Evolutionary conservation across 2,797 vertebrate species (phyloP).

Genomic region (Sebastes baramenuke): DNA sequence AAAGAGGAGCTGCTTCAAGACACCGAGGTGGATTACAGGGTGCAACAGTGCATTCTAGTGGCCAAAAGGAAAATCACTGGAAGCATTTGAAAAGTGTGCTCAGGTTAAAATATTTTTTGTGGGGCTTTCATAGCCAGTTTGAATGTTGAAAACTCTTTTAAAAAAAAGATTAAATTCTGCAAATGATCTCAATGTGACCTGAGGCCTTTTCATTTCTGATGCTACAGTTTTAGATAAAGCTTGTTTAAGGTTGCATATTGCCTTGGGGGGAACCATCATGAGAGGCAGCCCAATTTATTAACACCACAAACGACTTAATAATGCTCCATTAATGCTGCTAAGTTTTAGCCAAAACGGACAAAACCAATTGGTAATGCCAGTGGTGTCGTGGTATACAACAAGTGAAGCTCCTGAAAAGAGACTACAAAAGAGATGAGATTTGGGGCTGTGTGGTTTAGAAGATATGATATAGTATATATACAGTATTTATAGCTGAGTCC

Average conservation of each 20-base stretch:
- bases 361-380: not conserved
- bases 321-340: not conserved
- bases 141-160: not conserved
- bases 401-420: slow-evolving; percentile 16
- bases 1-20: slow-evolving; percentile 16
- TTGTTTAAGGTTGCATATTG: not conserved
- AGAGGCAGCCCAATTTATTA: not conserved
- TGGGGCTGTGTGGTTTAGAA: slow-evolving; percentile 26
- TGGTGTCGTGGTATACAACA: not conserved
- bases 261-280: not conserved
- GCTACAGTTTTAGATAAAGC: not conserved
- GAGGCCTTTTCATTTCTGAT: not conserved
- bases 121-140: not conserved
- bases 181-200: not conserved
- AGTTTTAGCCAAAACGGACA: not conserved
- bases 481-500: slow-evolving; percentile 36
- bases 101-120: not conserved
- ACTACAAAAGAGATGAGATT: slow-evolving; percentile 16
- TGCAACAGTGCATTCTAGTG: slow-evolving; percentile 77
- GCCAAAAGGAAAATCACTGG: slow-evolving; percentile 20
- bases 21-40: slow-evolving; percentile 44
- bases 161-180: not conserved
- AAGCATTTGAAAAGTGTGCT: not conserved
- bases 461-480: slow-evolving; percentile 14
- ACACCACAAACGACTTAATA: not conserved